Evolutionary conservation across 1,140 invertebrate genomes (phyloP), one percentile per base, ranked within the genome.

Genomic region (Meteorus sp.): DNA sequence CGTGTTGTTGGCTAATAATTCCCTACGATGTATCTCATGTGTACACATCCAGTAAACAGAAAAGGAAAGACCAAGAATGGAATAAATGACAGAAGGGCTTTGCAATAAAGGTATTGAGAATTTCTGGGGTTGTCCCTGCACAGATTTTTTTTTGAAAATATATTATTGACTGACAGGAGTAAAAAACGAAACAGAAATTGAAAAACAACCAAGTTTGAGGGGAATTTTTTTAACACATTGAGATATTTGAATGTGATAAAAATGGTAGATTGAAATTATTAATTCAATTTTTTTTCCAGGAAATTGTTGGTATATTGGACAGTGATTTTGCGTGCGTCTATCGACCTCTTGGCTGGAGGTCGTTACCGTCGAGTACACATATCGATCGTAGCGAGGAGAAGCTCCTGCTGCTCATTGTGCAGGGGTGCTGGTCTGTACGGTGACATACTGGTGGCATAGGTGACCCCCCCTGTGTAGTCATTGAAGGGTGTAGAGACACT

Each of bases 361-460:
- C 69, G 69, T 69, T 69, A 69, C 56, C 57, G 69, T 74, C 66
- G 75, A 77, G 74, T 74, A 72, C 67, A 64, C 67, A 74, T 79
- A 79, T 79, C 77, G 77, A 79, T 78, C 76, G 25, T 20, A 55
- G 35, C 43, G 53, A 29, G 55, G 63, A 41, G 1, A 54, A 51
- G 35, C 53, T 17, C 59, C 7, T 37, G 17, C 11, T 33, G 54
- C 15, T 65, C 44, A 76, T 78, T 78, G 76, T 76, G 35, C 52
- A 60, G 66, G 71, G 72, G 74, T 69, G 73, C 67, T 70, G 69
- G 70, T 71, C 71, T 72, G 74, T 72, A 72, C 56, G 67, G 70
- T 78, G 76, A 78, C 76, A 79, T 77, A 78, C 77, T 77, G 75
- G 75, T 77, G 70, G 70, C 69, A 65, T 59, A 47, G 52, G 51